Percentiles rank a stretch among this genome's conserved stretches.
Conservation (phyloP, 2,797 vertebrate genomes). For the Melanotaenia maccullochi region DNA sequence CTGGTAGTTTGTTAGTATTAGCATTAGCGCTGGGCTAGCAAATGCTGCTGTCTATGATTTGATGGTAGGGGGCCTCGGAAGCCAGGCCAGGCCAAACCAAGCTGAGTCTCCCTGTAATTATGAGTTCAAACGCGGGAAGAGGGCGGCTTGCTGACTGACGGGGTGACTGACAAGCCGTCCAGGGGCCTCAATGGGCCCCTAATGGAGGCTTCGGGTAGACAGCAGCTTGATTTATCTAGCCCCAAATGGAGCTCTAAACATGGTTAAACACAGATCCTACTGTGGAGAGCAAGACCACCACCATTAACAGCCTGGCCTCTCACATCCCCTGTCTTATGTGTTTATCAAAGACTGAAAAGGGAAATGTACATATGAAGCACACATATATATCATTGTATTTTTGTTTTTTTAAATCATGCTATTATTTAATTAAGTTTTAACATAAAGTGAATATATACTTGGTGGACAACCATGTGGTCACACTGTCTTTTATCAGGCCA, state of each 20-base stretch:
- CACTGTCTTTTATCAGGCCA: background rate
- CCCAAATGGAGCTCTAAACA: constrained; percentile 83
- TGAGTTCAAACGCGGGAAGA: constrained; percentile 81
- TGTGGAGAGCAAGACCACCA: constrained; percentile 76
- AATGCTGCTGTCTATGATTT: constrained; percentile 38
- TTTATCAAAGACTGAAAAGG: constrained; percentile 12
- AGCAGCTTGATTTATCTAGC: constrained; percentile 83
- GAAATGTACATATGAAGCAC: constrained; percentile 32
- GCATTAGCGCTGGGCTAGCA: constrained; percentile 67
- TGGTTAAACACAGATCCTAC: constrained; percentile 82
- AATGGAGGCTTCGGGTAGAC: constrained; percentile 84
- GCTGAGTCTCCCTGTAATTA: constrained; percentile 83
- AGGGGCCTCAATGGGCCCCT: constrained; percentile 75
- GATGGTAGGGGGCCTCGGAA: constrained; percentile 31
- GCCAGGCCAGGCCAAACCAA: constrained; percentile 41
- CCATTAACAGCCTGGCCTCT: constrained; percentile 70
- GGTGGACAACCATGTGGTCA: background rate
- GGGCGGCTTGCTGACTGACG: constrained; percentile 69
- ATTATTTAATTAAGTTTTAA: background rate
- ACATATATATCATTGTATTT: constrained; percentile 22
- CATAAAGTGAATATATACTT: background rate
- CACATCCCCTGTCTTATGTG: constrained; percentile 29
- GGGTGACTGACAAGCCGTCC: constrained; percentile 81
- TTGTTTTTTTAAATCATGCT: constrained; percentile 6
- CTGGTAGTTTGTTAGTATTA: constrained; percentile 74